These are phyloP conservation scores for Belgica antarctica DNA, from an alignment of 2,888 invertebrate genomes.

Conservation along the genomic window DNA sequence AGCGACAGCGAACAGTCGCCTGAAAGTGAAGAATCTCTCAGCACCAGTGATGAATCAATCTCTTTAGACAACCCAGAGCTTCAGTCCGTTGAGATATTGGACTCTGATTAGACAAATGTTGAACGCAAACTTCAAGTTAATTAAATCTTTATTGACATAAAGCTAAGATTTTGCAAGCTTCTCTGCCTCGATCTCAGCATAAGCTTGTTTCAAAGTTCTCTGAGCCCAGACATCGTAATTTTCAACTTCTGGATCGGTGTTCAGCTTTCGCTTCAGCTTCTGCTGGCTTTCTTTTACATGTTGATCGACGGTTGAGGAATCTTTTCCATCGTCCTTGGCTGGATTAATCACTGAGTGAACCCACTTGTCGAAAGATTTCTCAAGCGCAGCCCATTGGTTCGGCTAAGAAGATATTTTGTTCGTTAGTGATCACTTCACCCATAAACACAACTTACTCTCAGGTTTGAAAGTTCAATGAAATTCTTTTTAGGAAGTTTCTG, in stretches of 20 bases:
- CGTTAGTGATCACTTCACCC: slow-evolving; percentile 61
- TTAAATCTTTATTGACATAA: too few species aligned
- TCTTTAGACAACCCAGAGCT: too few species aligned
- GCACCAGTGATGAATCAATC: too few species aligned
- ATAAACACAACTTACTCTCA: slow-evolving; percentile 62
- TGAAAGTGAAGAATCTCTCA: too few species aligned
- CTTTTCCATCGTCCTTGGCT: slow-evolving; percentile 36
- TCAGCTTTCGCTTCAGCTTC: slow-evolving; percentile 49
- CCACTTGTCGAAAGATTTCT: slow-evolving; percentile 42
- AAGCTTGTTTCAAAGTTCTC: slow-evolving; percentile 59
- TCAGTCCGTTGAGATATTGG: too few species aligned
- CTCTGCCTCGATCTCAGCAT: slow-evolving; percentile 45
- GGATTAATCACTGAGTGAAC: too few species aligned
- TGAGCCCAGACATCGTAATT: slow-evolving; percentile 64
- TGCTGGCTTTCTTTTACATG: slow-evolving; percentile 43
- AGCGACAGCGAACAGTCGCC: too few species aligned
- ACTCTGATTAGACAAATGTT: too few species aligned
- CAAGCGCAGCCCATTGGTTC: slow-evolving; percentile 48
- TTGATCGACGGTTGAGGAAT: slow-evolving; percentile 36
- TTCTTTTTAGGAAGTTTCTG: slow-evolving; percentile 61
- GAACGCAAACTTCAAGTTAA: too few species aligned
- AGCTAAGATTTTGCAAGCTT: not conserved
- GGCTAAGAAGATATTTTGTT: slow-evolving; percentile 45
- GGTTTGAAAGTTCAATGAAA: slow-evolving; percentile 60
- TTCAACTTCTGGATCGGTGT: slow-evolving; percentile 53